Evolutionary conservation across 1,140 invertebrate genomes (phyloP).

Genomic region (Muscidifurax raptorellus): DNA sequence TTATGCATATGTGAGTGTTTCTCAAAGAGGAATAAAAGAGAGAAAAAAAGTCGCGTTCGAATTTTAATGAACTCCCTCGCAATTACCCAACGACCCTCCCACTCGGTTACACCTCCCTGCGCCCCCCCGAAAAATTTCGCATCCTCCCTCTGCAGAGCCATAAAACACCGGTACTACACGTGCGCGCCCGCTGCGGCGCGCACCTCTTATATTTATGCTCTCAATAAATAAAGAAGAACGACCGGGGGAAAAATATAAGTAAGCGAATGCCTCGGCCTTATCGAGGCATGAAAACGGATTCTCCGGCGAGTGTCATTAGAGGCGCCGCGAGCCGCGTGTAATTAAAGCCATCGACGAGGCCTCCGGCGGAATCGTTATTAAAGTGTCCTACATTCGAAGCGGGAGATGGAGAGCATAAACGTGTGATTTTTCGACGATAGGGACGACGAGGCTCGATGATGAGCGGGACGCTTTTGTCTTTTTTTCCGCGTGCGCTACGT

Average conservation of each 20-base stretch:
- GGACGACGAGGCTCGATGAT: conserved; percentile 4
- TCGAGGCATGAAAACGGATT: conserved; percentile 9
- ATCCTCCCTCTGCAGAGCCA: neutral
- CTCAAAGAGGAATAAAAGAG: too few species aligned
- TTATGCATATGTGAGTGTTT: too few species aligned
- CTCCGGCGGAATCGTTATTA: conserved; percentile 31
- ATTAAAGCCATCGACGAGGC: conserved; percentile 40
- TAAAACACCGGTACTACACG: neutral
- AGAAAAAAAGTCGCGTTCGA: neutral
- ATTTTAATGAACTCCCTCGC: neutral
- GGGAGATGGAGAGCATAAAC: neutral
- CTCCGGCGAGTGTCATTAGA: conserved; percentile 29
- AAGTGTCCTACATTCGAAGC: conserved; percentile 40
- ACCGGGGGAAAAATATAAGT: neutral
- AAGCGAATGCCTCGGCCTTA: neutral
- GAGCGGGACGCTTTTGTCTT: neutral
- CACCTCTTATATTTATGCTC: conserved; percentile 9
- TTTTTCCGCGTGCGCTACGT: neutral
- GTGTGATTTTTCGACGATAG: conserved; percentile 7
- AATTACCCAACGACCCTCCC: neutral
- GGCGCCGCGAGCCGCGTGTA: conserved; percentile 10
- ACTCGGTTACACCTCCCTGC: neutral
- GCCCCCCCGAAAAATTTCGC: neutral
- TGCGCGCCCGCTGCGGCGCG: neutral
- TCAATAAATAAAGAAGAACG: conserved; percentile 22